These are phyloP conservation scores for Tachycineta bicolor DNA, from an alignment of 2,113 vertebrate species.

Conservation along the genomic window DNA sequence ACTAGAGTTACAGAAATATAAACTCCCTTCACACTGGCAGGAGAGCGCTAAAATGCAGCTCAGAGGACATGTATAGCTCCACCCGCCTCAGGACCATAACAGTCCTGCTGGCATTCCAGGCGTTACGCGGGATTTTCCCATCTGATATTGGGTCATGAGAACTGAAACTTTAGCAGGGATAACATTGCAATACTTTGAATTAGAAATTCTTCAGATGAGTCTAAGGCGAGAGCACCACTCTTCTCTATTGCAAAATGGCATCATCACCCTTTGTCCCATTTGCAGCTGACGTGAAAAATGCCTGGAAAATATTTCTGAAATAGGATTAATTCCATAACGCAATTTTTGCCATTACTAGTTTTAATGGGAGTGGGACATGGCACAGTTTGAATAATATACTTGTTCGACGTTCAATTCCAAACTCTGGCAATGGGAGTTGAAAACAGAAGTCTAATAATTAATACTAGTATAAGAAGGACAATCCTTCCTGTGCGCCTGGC, in stretches of 20 bases:
- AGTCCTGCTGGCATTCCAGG: constrained; percentile 26
- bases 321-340: not conserved
- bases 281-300: constrained; percentile 51
- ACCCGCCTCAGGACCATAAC: not conserved
- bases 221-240: not conserved
- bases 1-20: constrained; percentile 64
- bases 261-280: not conserved
- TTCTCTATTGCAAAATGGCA: constrained; percentile 5
- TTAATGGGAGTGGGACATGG: not conserved
- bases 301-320: constrained; percentile 46
- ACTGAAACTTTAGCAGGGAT: constrained; percentile 44
- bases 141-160: constrained; percentile 44
- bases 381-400: not conserved
- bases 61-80: not conserved
- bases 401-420: not conserved
- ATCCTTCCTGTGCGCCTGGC: not conserved
- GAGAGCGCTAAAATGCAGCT: not conserved
- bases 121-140: constrained; percentile 1
- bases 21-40: constrained; percentile 20
- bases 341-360: not conserved
- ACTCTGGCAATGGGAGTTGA: not conserved
- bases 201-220: constrained; percentile 20
- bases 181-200: not conserved
- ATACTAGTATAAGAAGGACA: not conserved
- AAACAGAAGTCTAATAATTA: not conserved